Evolutionary conservation across 2,113 vertebrate genomes (phyloP).

Genomic region (Naja naja): DNA sequence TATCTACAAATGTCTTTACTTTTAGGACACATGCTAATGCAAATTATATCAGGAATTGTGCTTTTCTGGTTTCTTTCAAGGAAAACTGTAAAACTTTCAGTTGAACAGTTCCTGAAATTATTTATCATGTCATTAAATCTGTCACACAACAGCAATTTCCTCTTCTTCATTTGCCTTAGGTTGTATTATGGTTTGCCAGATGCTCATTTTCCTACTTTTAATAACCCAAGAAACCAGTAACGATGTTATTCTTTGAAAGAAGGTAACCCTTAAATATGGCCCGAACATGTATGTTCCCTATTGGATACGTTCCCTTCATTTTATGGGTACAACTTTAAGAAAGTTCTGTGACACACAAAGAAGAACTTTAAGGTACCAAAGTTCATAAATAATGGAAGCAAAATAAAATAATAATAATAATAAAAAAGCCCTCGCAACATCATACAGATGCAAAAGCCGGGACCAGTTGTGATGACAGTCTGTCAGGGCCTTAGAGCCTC

Average conservation of each 20-base stretch:
- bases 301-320: neutral
- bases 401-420: neutral
- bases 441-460: slow-evolving; percentile 34
- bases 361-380: slow-evolving; percentile 29
- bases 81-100: neutral
- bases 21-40: neutral
- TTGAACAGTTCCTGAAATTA: neutral
- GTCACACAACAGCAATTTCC: neutral
- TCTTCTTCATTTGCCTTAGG: neutral
- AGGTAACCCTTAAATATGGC: neutral
- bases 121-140: neutral
- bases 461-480: slow-evolving; percentile 58
- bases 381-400: slow-evolving; percentile 52
- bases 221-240: neutral
- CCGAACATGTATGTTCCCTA: neutral
- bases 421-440: neutral
- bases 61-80: neutral
- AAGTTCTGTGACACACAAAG: neutral
- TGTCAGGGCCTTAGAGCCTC: slow-evolving; percentile 54
- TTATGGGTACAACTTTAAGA: neutral
- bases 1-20: neutral
- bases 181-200: neutral
- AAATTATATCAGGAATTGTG: neutral
- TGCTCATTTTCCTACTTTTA: neutral
- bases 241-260: neutral